Evolutionary conservation across 1,140 invertebrate genomes (phyloP), one percentile per base, ranked within the genome.

Genomic region (Telenomus remus): DNA sequence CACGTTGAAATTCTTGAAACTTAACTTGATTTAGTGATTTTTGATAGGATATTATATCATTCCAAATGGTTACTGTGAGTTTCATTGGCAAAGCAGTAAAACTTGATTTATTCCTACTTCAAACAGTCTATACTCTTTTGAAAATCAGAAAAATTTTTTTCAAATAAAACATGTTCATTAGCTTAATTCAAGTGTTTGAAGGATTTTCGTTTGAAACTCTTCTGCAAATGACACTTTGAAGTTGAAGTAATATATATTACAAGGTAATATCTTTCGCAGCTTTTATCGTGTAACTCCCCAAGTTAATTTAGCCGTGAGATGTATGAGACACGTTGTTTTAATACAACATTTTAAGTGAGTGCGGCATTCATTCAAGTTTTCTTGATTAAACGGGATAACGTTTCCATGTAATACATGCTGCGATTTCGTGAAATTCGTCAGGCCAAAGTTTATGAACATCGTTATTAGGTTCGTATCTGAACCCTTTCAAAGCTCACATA

Each of bases 221-320:
- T 53, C 53, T 53, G 46, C 14, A 42, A 46, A 33, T 47, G 53
- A 63, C 50, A 47, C 48, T 63, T 63, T 54, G 60, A 63, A 49
- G 53, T 63, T 63, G 53, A 53, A 53, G 42, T 54, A 49, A 42
- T 63, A 54, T 50, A 53, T 63, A 53, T 63, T 61, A 49, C 27
- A 34, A 8, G 7, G 12, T 63, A 63, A 53, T 63, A 37, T 33
- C 50, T 44, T 54, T n/a, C 27, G 9, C 16, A 6, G 12, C 39
- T 61, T 51, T 53, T 53, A 54, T 54, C 19, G 6, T 14, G 34
- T 63, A 47, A 54, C 60, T 15, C 14, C 53, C 37, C 8, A 6
- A 50, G 60, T 63, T 54, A 44, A 47, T 63, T 53, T 47, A 46
- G 47, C 53, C 46, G 50, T 5, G 46, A 63, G 46, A 33, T 16